Evolutionary conservation across 2,113 vertebrate species (phyloP).

Genomic region (Hiodon alosoides): DNA sequence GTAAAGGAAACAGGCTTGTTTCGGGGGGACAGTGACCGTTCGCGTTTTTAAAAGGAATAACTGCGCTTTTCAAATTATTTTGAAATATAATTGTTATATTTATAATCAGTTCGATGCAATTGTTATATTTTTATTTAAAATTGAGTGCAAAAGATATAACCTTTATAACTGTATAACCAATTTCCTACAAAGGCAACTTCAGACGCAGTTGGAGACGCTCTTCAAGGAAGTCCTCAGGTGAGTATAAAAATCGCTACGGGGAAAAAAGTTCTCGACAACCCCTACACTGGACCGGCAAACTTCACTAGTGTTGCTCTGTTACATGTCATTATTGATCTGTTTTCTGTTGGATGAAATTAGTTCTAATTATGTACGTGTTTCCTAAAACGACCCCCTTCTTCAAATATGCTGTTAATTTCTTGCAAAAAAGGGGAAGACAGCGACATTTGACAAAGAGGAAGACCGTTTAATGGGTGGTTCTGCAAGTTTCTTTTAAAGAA

Average conservation of each 20-base stretch:
- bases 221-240: constrained; percentile 3
- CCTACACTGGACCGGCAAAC: neutral
- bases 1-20: neutral
- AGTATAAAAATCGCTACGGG: neutral
- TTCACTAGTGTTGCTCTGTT: neutral
- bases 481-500: constrained; percentile 13
- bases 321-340: neutral
- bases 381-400: no score
- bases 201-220: neutral
- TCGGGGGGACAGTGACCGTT: neutral
- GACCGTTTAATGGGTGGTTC: constrained; percentile 21
- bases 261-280: neutral
- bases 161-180: neutral
- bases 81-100: neutral
- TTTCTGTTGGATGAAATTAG: neutral
- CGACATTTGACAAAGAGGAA: constrained; percentile 21
- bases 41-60: neutral
- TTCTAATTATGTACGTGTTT: neutral
- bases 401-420: neutral
- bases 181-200: neutral
- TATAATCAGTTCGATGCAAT: neutral
- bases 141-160: neutral
- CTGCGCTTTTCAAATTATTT: neutral
- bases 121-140: neutral
- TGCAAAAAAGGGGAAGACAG: neutral